Base-by-base conservation (phyloP, 1,140 invertebrate species). In the Myzus persicae region DNA sequence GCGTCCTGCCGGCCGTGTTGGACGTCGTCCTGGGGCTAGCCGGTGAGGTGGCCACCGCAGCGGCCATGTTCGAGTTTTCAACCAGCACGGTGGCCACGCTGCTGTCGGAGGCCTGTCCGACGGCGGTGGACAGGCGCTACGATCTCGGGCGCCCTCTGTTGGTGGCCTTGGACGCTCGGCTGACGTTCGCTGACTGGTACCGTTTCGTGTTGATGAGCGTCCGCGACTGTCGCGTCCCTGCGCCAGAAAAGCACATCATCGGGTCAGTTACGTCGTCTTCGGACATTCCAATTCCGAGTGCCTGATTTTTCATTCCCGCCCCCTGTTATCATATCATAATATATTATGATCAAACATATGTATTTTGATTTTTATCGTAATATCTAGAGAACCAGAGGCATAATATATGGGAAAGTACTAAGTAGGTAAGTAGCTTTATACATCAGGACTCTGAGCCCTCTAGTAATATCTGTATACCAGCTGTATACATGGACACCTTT, bases 171-270 rank as follows among this genome's bases (percentile, higher is more conserved):
- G 67, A 82, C 11, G 36, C 44, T 44, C 90, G 90, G 18, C n/a
- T 91, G 31, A 82, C 67, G 90, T 91, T 91, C 42, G 67, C 42
- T 44, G 67, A 91, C 36, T 91, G 90, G 90, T 91, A 91, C 26
- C 59, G 44, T 22, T 91, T 91, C 67, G 67, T 82, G n/a, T 31
- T 82, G 67, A 26, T 82, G 90, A 82, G 90, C 90, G 42, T 91
- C 20, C 90, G 76, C 31, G 44, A 91, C 2, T 46, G 31, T 8
- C 90, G 67, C 26, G 14, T 67, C 4, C 59, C 59, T 11, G 2
- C 11, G 4, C 4, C 31, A 5, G 59, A n/a, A 5, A 18, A n/a
- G 31, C 4, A 14, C 4, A 14, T 5, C 11, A 67, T 67, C 7
- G 14, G 4, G 24, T 26, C 14, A n/a, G 31, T n/a, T n/a, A 18